A percentile compares a stretch with the other conserved stretches of the same genome.
These are phyloP conservation scores for Ranitomeya variabilis DNA, from an alignment of 2,113 vertebrate species.

Conservation along the genomic window DNA sequence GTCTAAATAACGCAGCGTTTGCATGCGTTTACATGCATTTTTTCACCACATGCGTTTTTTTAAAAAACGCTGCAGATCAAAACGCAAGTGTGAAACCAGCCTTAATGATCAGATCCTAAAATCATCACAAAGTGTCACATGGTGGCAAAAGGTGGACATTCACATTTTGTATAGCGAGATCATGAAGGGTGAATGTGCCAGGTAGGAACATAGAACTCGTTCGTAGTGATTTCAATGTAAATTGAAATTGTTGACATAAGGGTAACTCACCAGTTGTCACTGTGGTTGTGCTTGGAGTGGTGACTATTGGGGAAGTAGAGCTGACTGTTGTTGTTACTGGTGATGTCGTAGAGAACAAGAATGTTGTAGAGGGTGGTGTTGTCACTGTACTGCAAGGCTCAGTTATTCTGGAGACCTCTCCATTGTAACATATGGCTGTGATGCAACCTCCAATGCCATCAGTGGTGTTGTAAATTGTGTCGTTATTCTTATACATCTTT, in stretches of 20 bases:
- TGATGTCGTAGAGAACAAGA: slow-evolving; percentile 29
- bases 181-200: neutral
- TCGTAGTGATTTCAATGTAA: neutral
- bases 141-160: too few relatives aligned
- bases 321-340: slow-evolving; percentile 32
- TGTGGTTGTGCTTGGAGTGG: slow-evolving; percentile 14
- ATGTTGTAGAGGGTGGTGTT: slow-evolving; percentile 18
- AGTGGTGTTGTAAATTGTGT: slow-evolving; percentile 75
- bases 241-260: neutral
- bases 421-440: slow-evolving; percentile 67
- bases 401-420: slow-evolving; percentile 68
- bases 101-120: too few relatives aligned
- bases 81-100: too few relatives aligned
- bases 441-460: slow-evolving; percentile 77
- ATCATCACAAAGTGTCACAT: too few relatives aligned
- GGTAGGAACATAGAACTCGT: neutral
- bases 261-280: slow-evolving; percentile 41
- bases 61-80: too few relatives aligned
- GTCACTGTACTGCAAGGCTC: neutral
- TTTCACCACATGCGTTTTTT: too few relatives aligned
- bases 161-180: neutral
- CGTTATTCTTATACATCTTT: slow-evolving; percentile 64
- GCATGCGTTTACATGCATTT: too few relatives aligned
- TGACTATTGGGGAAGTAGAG: slow-evolving; percentile 3
- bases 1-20: too few relatives aligned